phyloP scores from a whole-genome alignment of 2,797 vertebrate species.

The Danio choprae region DNA sequence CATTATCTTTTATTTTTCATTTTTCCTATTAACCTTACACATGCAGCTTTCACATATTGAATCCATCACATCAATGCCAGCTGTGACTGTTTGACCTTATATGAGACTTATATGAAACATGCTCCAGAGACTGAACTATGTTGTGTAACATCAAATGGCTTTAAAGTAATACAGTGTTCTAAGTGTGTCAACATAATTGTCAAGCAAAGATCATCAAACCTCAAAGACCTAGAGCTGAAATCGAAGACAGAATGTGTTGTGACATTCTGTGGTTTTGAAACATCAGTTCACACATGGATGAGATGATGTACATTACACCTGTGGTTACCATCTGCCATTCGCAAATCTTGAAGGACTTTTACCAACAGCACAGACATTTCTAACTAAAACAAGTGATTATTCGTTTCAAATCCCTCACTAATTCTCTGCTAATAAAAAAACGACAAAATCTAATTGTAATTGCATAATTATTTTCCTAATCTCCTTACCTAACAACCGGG shows the following conservation, averaged over 20 bases:
- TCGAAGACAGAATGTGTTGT: conserved; percentile 2
- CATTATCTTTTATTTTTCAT: conserved; percentile 72
- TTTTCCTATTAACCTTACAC: conserved; percentile 76
- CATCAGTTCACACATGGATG: background rate
- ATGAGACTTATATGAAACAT: conserved; percentile 55
- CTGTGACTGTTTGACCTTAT: conserved; percentile 77
- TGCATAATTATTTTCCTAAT: background rate
- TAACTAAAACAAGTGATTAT: background rate
- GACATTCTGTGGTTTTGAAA: conserved; percentile 19
- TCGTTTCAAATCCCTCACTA: background rate
- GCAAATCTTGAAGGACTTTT: conserved; percentile 1
- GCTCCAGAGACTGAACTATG: background rate
- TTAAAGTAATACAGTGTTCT: background rate
- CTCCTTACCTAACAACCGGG: background rate
- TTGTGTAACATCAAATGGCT: background rate
- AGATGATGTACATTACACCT: conserved; percentile 18
- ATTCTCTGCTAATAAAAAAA: background rate
- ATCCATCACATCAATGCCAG: conserved; percentile 77
- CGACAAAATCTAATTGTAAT: background rate
- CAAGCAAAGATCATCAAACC: background rate
- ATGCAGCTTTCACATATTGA: conserved; percentile 48
- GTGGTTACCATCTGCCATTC: background rate
- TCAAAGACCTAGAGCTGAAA: background rate
- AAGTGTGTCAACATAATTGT: background rate
- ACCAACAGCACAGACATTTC: background rate